These are phyloP conservation scores for Ophion ventricosus DNA, from an alignment of 2,888 invertebrate genomes.

Conservation along the genomic window DNA sequence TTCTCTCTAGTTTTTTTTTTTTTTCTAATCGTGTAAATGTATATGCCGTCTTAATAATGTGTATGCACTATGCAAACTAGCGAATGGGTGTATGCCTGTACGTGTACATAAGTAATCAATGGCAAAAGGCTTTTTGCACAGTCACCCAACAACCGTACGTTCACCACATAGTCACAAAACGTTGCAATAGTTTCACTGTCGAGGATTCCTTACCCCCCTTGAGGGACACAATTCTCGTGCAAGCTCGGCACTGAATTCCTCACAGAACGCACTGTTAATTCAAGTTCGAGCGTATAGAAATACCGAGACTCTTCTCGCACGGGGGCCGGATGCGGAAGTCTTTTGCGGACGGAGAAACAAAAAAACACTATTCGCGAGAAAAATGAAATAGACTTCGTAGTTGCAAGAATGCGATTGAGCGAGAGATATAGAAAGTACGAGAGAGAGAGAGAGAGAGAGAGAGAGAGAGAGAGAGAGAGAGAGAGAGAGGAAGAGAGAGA, in stretches of 20 bases:
- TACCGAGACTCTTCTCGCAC: slow-evolving; percentile 62
- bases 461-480: slow-evolving; percentile 7
- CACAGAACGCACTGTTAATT: slow-evolving; percentile 72
- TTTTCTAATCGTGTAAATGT: too few relatives aligned
- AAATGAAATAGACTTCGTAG: not conserved
- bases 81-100: slow-evolving; percentile 6
- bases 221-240: slow-evolving; percentile 46
- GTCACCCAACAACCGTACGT: slow-evolving; percentile 77
- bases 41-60: slow-evolving; percentile 34
- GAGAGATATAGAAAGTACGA: not conserved
- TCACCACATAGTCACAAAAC: slow-evolving; percentile 67
- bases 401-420: not conserved
- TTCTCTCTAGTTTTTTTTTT: too few relatives aligned
- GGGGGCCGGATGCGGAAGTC: slow-evolving; percentile 76
- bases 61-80: slow-evolving; percentile 18
- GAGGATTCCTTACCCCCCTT: slow-evolving; percentile 27
- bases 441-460: not conserved
- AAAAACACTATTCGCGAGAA: slow-evolving; percentile 59
- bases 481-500: slow-evolving; percentile 26
- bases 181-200: slow-evolving; percentile 35
- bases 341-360: slow-evolving; percentile 25
- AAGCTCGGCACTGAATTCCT: slow-evolving; percentile 62
- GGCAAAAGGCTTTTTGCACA: slow-evolving; percentile 77
- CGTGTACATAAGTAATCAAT: slow-evolving; percentile 29
- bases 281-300: slow-evolving; percentile 74